Percentiles rank a stretch among this genome's conserved stretches.
These are phyloP conservation scores for Zootermopsis nevadensis DNA, from an alignment of 2,888 invertebrate genomes.

Conservation along the genomic window DNA sequence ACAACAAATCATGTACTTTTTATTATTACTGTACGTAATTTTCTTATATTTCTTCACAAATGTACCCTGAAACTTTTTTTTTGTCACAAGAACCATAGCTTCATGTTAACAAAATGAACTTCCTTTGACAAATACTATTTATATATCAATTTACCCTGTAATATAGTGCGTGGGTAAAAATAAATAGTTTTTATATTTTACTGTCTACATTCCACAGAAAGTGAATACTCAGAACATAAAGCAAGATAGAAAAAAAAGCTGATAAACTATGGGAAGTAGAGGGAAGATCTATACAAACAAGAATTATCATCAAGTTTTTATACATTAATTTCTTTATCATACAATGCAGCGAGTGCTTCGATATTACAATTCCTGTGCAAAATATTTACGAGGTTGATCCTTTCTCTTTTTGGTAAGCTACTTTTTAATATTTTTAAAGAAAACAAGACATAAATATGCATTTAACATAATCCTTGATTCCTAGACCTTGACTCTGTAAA, in stretches of 20 bases:
- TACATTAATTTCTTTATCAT: conserved; percentile 40
- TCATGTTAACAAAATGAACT: conserved; percentile 36
- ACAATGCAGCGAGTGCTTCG: conserved; percentile 27
- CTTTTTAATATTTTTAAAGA: conserved; percentile 44
- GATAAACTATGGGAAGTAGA: conserved; percentile 10
- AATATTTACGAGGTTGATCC: conserved; percentile 19
- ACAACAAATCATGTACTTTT: conserved; percentile 24
- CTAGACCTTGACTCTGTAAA: conserved; percentile 19
- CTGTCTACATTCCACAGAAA: conserved; percentile 38
- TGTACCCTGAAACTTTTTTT: conserved; percentile 37
- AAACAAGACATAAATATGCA: conserved; percentile 35
- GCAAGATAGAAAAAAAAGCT: conserved; percentile 17
- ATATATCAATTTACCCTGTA: conserved; percentile 40
- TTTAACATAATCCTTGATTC: conserved; percentile 33
- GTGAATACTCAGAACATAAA: conserved; percentile 19
- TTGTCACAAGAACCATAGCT: conserved; percentile 40
- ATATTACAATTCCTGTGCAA: conserved; percentile 26
- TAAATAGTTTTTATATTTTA: conserved; percentile 16
- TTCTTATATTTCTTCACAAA: conserved; percentile 34
- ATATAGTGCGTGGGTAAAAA: conserved; percentile 41
- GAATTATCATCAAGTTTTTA: background rate
- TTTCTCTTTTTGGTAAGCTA: conserved; percentile 45
- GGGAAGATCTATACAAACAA: conserved; percentile 34
- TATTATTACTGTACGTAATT: conserved; percentile 34
- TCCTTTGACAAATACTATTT: conserved; percentile 32